A percentile compares a stretch with the other conserved stretches of the same genome.
Conservation (phyloP, 1,140 invertebrate species). For the Zaprionus vittiger region DNA sequence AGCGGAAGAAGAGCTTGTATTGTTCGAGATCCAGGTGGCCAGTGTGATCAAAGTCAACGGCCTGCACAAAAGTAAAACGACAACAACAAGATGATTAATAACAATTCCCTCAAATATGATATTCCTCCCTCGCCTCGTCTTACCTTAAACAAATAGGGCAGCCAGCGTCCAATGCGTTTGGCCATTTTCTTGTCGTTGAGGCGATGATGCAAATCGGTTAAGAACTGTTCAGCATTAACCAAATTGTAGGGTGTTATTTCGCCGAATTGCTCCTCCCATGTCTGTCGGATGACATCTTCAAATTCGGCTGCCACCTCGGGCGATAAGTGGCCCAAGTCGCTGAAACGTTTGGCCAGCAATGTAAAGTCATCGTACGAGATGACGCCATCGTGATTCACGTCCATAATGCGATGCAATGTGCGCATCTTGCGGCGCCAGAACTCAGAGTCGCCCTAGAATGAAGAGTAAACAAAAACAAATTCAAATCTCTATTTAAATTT, state of each 20-base stretch:
- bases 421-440: constrained; percentile 96
- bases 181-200: constrained; percentile 90
- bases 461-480: background rate
- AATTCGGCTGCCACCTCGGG: constrained; percentile 88
- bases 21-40: constrained; percentile 92
- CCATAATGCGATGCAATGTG: constrained; percentile 91
- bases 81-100: background rate
- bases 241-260: constrained; percentile 91
- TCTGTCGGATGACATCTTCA: constrained; percentile 88
- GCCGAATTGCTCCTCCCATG: constrained; percentile 94
- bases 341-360: constrained; percentile 89
- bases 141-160: constrained; percentile 92
- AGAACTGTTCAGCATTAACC: constrained; percentile 91
- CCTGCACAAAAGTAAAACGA: constrained; percentile 85
- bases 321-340: constrained; percentile 89
- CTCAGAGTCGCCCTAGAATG: constrained; percentile 88
- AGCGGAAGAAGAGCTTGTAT: constrained; percentile 92
- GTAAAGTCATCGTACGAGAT: constrained; percentile 92
- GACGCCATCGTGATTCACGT: constrained; percentile 94
- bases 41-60: constrained; percentile 91
- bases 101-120: background rate
- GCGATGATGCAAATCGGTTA: constrained; percentile 92
- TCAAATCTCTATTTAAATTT: constrained; percentile 1
- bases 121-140: background rate
- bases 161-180: constrained; percentile 89